Base-by-base conservation (phyloP, 2,113 vertebrate genomes). In the Gasterosteus aculeatus region DNA sequence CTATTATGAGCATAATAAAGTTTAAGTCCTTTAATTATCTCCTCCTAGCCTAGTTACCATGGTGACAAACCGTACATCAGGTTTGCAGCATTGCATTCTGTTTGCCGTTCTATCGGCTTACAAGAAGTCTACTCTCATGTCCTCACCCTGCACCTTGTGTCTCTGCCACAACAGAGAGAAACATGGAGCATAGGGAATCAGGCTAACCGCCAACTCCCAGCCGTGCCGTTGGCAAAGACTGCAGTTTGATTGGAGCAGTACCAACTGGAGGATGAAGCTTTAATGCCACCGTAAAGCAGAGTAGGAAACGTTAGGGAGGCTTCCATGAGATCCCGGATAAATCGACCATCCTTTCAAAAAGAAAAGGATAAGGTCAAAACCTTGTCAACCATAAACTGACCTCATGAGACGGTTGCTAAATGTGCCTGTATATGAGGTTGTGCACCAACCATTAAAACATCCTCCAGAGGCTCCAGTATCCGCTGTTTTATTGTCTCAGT, bases 291-390 rank as follows among this genome's bases (percentile, higher is more conserved):
- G 78, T 91, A 88, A 91, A 88, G 75, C 72, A 79, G 54, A 64
- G 77, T 80, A 74, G 85, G 80, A 72, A 90, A 85, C 75, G 81
- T 85, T 47, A 74, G 81, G 73, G 75, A 80, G 60, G 69, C 60
- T 77, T 68, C 85, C 41, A 14, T 38, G 66, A 82, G 80, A 86
- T 57, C 68, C 69, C 58, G 49, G 79, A 91, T 87, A 85, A 91
- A 90, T 86, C 10, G 38, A 64, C 64, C 60, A 66, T 75, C 77
- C 84, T 82, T 85, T 92, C 81, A 76, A 85, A 90, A 84, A 88
- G 75, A 89, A 84, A 88, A 77, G 88, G 82, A 92, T 82, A 83
- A 92, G 89, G 87, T 87, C 88, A 88, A 90, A 90, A 81, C 26
- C 29, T 63, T 69, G 49, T 60, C 70, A 81, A 81, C 41, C 44